phyloP scores from a whole-genome alignment of 2,797 vertebrate genomes.

The Serranus cabrilla region DNA sequence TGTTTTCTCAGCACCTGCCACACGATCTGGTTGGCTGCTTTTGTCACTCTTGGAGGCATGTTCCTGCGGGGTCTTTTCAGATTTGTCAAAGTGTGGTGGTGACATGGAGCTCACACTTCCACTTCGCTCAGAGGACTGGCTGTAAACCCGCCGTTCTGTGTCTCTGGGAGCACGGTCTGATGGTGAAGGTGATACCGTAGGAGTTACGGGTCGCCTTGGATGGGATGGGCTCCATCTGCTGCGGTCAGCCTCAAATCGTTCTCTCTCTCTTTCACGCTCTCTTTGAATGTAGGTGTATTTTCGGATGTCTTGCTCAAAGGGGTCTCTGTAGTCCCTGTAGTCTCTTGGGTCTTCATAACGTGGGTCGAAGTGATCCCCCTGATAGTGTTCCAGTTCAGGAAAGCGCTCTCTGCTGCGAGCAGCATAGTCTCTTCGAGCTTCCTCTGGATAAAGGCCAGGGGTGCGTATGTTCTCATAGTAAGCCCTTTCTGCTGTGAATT shows the following conservation, averaged over 20 bases:
- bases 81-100: conserved; percentile 94
- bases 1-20: conserved; percentile 87
- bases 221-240: conserved; percentile 96
- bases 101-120: conserved; percentile 97
- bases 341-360: conserved; percentile 97
- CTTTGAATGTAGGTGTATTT: conserved; percentile 98
- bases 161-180: conserved; percentile 94
- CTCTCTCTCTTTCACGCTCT: conserved; percentile 93
- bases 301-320: conserved; percentile 96
- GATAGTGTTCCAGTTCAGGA: conserved; percentile 95
- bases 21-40: conserved; percentile 87
- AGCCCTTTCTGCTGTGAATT: conserved; percentile 94
- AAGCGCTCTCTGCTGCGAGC: conserved; percentile 95
- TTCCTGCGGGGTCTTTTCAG: conserved; percentile 91
- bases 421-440: conserved; percentile 94
- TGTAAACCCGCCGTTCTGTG: conserved; percentile 93
- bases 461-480: conserved; percentile 95
- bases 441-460: conserved; percentile 93
- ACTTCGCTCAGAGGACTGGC: conserved; percentile 96
- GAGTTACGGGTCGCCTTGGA: conserved; percentile 91
- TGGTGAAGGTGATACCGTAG: conserved; percentile 91
- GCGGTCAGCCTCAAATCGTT: conserved; percentile 94
- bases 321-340: conserved; percentile 95
- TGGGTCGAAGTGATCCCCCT: conserved; percentile 96
- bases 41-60: conserved; percentile 92